Base-by-base conservation (phyloP, 2,113 vertebrate genomes). In the Serinus canaria region DNA sequence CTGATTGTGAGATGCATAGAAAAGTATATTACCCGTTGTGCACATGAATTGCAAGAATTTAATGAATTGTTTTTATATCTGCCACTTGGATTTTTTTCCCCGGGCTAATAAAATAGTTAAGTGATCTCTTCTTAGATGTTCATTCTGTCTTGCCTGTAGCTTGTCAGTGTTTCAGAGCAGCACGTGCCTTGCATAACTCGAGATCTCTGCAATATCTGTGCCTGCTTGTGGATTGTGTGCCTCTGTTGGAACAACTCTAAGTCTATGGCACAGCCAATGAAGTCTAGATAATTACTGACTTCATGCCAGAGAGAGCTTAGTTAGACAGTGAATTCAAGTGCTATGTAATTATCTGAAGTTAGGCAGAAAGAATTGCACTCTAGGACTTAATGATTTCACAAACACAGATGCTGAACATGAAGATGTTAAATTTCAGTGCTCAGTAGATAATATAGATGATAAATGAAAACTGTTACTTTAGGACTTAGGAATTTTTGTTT, bases 391-490 rank as follows among this genome's bases (percentile, higher is more conserved):
- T 74, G 43, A 39, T 74, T 86, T 80, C 10, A 46, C 22, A 50
- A 70, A 72, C 19, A 43, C 12, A 41, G 62, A 27, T 49, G 30
- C 19, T 95, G 70, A 76, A 64, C 27, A 1, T 17, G 50, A 76
- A 75, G 50, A 31, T 64, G 28, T 68, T 72, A 82, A 44, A 10
- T 80, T 83, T 80, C 46, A 62, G 72, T 85, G 43, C 28, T 47
- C 72, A 1, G 3, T 49, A 14, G 27, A 19, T 89, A 52, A 56
- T 58, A 39, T 11, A 49, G 80, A 77, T 53, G 44, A 66, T 76
- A 89, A 83, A 73, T 58, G 31, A 90, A 44, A 73, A 58, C 39
- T 64, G 41, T 94, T 92, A 66, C 82, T 93, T 92, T 76, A 93
- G 62, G 49, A 47, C 13, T 56, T 64, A 41, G 46, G 78, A 87